These are phyloP conservation scores for Ennomos fuscantarius DNA, from an alignment of 2,888 invertebrate species.

Conservation along the genomic window DNA sequence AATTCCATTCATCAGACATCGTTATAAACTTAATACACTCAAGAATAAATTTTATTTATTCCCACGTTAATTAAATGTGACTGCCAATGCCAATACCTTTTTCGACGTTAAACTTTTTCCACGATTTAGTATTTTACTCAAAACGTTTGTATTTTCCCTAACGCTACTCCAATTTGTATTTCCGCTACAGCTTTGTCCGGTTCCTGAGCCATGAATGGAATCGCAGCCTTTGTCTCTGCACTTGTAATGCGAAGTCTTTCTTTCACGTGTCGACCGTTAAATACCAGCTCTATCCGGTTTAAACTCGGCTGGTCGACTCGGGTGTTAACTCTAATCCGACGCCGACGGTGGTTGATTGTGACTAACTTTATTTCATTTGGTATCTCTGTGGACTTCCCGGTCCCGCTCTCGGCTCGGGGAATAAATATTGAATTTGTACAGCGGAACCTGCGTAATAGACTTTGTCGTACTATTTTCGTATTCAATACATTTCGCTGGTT, in stretches of 20 bases:
- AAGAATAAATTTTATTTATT: no score
- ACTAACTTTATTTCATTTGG: constrained; percentile 14
- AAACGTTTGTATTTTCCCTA: not conserved
- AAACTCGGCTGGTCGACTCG: constrained; percentile 1
- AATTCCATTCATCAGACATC: no score
- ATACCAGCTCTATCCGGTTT: constrained; percentile 5
- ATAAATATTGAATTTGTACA: constrained; percentile 18
- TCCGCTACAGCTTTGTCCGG: constrained; percentile 6
- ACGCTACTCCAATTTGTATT: constrained; percentile 9
- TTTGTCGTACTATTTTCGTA: constrained; percentile 25
- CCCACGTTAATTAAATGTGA: no score
- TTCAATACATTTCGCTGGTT: constrained; percentile 24
- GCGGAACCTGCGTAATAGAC: constrained; percentile 15
- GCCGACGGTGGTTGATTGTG: constrained; percentile 12
- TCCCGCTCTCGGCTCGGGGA: not conserved
- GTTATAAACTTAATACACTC: no score
- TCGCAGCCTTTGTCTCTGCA: constrained; percentile 6
- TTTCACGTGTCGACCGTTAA: constrained; percentile 1
- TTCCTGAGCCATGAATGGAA: constrained; percentile 3
- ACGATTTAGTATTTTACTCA: no score
- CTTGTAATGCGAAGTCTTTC: constrained; percentile 1
- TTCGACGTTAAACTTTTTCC: no score
- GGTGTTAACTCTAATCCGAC: constrained; percentile 9
- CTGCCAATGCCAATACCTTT: no score
- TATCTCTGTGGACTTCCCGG: constrained; percentile 1